A percentile compares a stretch with the other conserved stretches of the same genome.
Conservation (phyloP, 2,797 vertebrate genomes). For the Takifugu ocellatus region DNA sequence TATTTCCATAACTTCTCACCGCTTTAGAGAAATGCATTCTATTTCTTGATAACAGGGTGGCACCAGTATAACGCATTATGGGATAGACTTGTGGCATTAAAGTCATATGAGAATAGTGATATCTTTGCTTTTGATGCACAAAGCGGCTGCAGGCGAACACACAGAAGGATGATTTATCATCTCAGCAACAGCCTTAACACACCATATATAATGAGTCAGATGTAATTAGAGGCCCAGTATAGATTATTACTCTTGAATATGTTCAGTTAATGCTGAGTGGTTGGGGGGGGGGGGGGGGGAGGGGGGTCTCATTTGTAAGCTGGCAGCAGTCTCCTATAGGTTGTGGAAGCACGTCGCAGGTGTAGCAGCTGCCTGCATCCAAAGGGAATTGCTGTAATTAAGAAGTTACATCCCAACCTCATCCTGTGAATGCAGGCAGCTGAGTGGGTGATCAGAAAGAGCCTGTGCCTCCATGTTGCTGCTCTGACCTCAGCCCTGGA, state of each 20-base stretch:
- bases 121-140: slow-evolving; percentile 22
- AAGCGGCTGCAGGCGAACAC: slow-evolving; percentile 12
- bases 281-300: not conserved
- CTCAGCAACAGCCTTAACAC: not conserved
- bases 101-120: slow-evolving; percentile 38
- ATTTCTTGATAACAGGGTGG: slow-evolving; percentile 59
- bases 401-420: too few relatives aligned
- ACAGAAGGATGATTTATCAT: not conserved
- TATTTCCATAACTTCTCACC: slow-evolving; percentile 69
- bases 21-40: slow-evolving; percentile 63
- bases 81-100: slow-evolving; percentile 52
- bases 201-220: not conserved
- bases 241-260: not conserved
- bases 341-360: too few relatives aligned
- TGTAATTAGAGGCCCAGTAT: not conserved
- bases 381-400: too few relatives aligned
- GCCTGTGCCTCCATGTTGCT: too few relatives aligned
- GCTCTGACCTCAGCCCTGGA: too few relatives aligned
- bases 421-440: too few relatives aligned
- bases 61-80: slow-evolving; percentile 62
- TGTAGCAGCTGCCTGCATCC: too few relatives aligned
- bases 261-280: not conserved
- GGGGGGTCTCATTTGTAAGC: not conserved
- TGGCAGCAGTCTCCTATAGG: too few relatives aligned
- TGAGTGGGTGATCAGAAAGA: too few relatives aligned